These are phyloP conservation scores for Smithornis capensis DNA, from an alignment of 2,113 vertebrate genomes.

Conservation along the genomic window DNA sequence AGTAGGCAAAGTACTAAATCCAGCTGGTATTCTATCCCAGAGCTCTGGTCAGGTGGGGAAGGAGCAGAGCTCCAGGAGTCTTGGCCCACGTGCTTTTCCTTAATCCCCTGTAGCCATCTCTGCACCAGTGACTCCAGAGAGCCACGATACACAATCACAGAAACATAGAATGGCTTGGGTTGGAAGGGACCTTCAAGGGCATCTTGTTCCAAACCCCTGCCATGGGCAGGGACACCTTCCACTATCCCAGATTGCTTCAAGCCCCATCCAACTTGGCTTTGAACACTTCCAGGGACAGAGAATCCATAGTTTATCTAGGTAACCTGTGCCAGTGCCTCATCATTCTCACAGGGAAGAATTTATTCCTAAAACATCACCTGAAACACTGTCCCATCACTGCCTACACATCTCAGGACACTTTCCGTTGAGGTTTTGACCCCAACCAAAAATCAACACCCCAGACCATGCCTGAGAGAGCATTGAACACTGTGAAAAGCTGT, in stretches of 20 bases:
- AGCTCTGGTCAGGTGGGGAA: neutral
- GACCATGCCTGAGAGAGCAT: neutral
- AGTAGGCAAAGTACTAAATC: neutral
- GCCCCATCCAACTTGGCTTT: rapidly evolving
- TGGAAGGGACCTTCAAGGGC: neutral
- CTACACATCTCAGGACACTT: neutral
- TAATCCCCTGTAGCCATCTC: neutral
- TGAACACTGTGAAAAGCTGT: neutral
- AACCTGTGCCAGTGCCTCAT: rapidly evolving
- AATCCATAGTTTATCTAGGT: neutral
- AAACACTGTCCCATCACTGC: neutral
- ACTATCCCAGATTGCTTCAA: neutral
- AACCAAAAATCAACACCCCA: neutral
- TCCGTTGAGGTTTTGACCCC: neutral
- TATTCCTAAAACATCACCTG: neutral
- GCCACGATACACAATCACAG: too few relatives aligned
- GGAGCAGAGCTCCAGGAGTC: neutral
- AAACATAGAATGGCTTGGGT: neutral
- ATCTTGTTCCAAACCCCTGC: rapidly evolving
- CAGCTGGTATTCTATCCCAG: neutral
- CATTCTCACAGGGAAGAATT: neutral
- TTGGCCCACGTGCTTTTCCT: neutral
- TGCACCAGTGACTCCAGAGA: neutral
- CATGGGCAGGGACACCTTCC: neutral
- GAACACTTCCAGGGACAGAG: neutral